A percentile compares a stretch with the other conserved stretches of the same genome.
phyloP scores from a whole-genome alignment of 2,888 invertebrate genomes.

The Trachelus stipa region DNA sequence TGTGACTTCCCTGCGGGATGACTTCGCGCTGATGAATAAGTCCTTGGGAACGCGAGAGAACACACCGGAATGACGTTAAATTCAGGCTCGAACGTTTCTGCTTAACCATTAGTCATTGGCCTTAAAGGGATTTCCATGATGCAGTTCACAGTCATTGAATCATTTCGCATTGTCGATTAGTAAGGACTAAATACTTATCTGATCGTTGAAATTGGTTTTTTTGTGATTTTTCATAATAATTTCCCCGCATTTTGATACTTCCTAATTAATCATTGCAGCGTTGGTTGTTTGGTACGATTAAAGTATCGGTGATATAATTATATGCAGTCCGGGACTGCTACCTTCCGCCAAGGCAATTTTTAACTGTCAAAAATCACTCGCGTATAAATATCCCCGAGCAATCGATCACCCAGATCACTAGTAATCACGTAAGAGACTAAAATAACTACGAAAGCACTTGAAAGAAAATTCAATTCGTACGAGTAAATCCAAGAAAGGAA shows the following conservation, averaged over 20 bases:
- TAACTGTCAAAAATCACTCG: background rate
- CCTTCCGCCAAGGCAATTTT: background rate
- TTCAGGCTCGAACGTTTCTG: background rate
- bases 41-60: slow-evolving; percentile 19
- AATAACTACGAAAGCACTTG: background rate
- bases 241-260: background rate
- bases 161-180: background rate
- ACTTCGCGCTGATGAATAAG: slow-evolving; percentile 15
- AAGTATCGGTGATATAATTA: background rate
- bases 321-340: background rate
- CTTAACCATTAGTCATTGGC: slow-evolving; percentile 5
- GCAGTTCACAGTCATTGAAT: background rate
- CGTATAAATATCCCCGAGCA: background rate
- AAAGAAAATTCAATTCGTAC: background rate
- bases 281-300: background rate
- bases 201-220: background rate
- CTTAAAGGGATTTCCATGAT: slow-evolving; percentile 4
- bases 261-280: background rate
- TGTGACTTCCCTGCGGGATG: slow-evolving; percentile 5
- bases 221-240: background rate
- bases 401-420: background rate
- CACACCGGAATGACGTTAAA: background rate
- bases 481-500: background rate
- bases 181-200: background rate
- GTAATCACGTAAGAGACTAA: background rate